Conservation (phyloP, 1,140 invertebrate genomes). For the Pseudomyrmex dendroicus region DNA sequence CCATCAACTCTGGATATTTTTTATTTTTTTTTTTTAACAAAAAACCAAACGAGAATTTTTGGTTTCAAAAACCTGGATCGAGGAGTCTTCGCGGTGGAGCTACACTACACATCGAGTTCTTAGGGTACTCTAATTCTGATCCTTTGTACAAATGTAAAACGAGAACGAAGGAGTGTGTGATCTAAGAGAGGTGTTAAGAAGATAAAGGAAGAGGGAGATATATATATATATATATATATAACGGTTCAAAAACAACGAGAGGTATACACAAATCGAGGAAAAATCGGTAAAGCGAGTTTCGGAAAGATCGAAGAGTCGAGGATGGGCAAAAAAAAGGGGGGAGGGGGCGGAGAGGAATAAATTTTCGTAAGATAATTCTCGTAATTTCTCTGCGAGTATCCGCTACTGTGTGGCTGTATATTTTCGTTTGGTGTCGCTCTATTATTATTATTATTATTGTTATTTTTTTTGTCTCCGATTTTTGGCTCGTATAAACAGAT, state of each 20-base stretch:
- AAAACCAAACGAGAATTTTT: not conserved
- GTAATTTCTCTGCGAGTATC: constrained; percentile 5
- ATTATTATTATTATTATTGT: not conserved
- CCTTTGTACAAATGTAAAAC: constrained; percentile 44
- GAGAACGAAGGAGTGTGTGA: constrained; percentile 14
- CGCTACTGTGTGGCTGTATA: constrained; percentile 31
- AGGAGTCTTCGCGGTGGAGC: constrained; percentile 42
- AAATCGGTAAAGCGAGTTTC: not conserved
- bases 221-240: no score
- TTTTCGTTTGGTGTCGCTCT: constrained; percentile 14
- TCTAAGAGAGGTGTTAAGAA: not conserved
- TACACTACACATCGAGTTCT: constrained; percentile 4
- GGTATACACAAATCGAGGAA: no score
- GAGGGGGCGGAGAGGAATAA: not conserved
- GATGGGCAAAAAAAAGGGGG: constrained; percentile 16
- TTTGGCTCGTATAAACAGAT: constrained; percentile 67
- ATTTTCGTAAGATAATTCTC: constrained; percentile 13
- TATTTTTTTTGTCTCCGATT: constrained; percentile 12
- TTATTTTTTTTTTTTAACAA: no score
- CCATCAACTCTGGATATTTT: no score
- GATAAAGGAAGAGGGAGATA: no score
- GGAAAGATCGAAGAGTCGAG: constrained; percentile 41
- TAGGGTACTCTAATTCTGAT: constrained; percentile 42
- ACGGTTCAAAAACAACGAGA: no score
- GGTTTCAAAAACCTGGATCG: not conserved